Evolutionary conservation across 2,113 vertebrate genomes (phyloP).

Genomic region (Semnornis frantzii): DNA sequence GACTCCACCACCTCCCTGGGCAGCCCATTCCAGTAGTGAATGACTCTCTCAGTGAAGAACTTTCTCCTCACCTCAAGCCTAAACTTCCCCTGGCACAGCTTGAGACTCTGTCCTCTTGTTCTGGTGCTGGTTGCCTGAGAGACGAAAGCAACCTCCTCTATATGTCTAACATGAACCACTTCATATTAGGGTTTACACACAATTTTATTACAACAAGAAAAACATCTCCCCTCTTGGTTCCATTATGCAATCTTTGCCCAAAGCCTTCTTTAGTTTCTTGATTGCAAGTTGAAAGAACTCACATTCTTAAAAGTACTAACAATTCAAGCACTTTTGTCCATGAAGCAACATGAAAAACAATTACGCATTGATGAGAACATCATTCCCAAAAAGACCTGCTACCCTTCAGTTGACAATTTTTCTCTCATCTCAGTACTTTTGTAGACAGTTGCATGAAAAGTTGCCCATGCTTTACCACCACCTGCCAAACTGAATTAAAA

Average conservation of each 20-base stretch:
- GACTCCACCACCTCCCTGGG: no score
- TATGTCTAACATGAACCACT: no score
- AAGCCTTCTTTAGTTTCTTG: not conserved
- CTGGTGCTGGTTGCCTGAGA: no score
- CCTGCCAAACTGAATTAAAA: not conserved
- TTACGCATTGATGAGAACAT: not conserved
- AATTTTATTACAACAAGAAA: not conserved
- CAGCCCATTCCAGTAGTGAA: no score
- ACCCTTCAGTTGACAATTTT: not conserved
- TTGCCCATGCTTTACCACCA: not conserved
- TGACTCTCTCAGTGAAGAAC: no score
- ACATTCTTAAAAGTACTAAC: not conserved
- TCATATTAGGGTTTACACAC: not conserved
- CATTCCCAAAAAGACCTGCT: not conserved
- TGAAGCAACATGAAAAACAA: not conserved
- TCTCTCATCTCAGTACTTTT: not conserved
- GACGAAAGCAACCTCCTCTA: no score
- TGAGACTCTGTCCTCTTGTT: no score
- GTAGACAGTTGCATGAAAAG: not conserved
- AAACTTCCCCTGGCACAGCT: no score
- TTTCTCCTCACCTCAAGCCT: no score
- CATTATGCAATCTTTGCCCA: not conserved
- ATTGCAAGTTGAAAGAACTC: not conserved
- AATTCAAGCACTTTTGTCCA: not conserved
- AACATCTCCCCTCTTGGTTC: not conserved